phyloP scores from a whole-genome alignment of 2,888 invertebrate genomes.

The Aspidiotus rigidus region DNA sequence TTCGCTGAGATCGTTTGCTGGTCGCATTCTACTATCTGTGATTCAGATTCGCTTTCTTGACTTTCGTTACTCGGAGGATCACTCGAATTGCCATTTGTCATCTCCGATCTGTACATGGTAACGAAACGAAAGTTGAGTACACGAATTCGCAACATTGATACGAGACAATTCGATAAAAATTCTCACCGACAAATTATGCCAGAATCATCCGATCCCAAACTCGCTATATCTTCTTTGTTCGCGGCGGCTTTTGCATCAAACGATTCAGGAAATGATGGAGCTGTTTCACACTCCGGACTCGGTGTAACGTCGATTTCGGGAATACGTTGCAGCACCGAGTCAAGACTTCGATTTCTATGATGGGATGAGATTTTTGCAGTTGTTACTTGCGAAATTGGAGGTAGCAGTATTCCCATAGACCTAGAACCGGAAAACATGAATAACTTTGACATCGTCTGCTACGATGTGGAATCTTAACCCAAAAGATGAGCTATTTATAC shows the following conservation, averaged over 20 bases:
- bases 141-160: no score
- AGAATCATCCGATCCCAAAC: conserved; percentile 69
- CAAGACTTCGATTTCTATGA: conserved; percentile 80
- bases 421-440: conserved; percentile 42
- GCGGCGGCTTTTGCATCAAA: conserved; percentile 3
- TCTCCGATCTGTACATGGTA: conserved; percentile 32
- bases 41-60: conserved; percentile 27
- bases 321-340: conserved; percentile 79
- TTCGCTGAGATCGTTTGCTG: neutral
- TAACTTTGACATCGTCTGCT: neutral
- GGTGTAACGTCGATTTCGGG: conserved; percentile 70
- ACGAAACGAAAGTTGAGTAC: neutral
- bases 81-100: conserved; percentile 32
- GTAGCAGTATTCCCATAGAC: conserved; percentile 57
- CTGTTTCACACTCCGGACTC: conserved; percentile 51
- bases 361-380: conserved; percentile 49
- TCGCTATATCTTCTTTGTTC: conserved; percentile 49
- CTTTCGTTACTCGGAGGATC: conserved; percentile 35
- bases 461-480: no score
- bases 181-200: conserved; percentile 59
- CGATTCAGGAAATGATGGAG: conserved; percentile 36
- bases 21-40: conserved; percentile 17
- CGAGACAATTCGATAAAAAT: neutral
- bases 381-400: conserved; percentile 46
- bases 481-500: no score